Evolutionary conservation across 1,140 invertebrate species (phyloP), one percentile per base, ranked within the genome.

Genomic region (Bursaphelenchus mucronatus): DNA sequence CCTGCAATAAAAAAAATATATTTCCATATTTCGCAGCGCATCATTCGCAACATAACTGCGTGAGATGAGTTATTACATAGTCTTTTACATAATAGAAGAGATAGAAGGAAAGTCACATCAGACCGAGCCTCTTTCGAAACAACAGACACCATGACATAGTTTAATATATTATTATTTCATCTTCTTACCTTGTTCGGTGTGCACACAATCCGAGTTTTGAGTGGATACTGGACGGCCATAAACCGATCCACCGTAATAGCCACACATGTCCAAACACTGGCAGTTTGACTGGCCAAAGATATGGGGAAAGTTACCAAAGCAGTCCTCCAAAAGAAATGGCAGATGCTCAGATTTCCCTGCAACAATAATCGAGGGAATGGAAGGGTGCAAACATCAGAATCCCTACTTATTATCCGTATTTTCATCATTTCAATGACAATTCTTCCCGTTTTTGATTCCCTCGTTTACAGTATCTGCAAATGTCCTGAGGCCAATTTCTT

Each of bases 221-320:
- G 64, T 10, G 76, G 76, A 61, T 81, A 78, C 19, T 74, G 66
- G 7, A 78, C 79, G 10, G 76, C 76, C 17, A 78, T 63, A 61
- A 72, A 78, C 3, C 76, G 76, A 64, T 78, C 76, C 13, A 78
- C 75, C 1, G 76, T 78, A 47, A 78, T 73, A 2, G 76, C 80
- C 3, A 78, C 79, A 49, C 78, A 80, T 19, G 76, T 81, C 79
- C 79, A 78, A 13, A 78, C 76, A 55, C 59, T 66, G 8, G 72
- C 75, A 3, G 76, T 79, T 62, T 78, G 79, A 8, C 71, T 72
- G 15, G 69, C 68, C 30, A 79, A 63, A n/a, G 79, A 78, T 1
- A 81, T 53, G 3, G 77, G 79, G 63, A 69, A 79, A n/a, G 75
- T 81, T 13, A 78, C 69, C 5, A 79, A 56, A 9, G 76, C 75